Evolutionary conservation across 2,888 invertebrate species (phyloP).

Genomic region (Rhorus exstirpatorius): DNA sequence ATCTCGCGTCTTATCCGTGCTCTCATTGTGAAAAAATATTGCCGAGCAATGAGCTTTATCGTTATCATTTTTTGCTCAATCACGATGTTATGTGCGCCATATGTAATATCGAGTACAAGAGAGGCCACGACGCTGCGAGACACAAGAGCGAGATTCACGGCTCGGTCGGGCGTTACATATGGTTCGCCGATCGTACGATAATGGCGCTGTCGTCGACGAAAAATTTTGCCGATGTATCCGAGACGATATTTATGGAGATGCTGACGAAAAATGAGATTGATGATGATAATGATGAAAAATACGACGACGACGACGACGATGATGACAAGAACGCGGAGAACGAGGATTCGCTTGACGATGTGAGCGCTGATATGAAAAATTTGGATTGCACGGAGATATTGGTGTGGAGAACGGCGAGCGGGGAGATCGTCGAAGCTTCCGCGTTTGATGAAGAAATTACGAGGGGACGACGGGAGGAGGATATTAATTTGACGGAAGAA

Average conservation of each 20-base stretch:
- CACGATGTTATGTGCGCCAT: slow-evolving; percentile 77
- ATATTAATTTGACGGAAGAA: background rate
- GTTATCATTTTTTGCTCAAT: slow-evolving; percentile 73
- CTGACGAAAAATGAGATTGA: slow-evolving; percentile 11
- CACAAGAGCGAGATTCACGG: slow-evolving; percentile 76
- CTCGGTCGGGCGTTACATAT: slow-evolving; percentile 75
- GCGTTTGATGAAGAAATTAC: background rate
- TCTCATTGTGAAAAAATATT: slow-evolving; percentile 69
- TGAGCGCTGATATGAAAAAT: background rate
- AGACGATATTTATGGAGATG: slow-evolving; percentile 51
- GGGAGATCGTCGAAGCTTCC: too few species aligned
- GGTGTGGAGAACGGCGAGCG: background rate
- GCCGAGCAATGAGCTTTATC: slow-evolving; percentile 67
- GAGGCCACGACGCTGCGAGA: slow-evolving; percentile 70
- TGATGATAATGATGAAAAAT: too few species aligned
- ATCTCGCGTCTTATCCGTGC: slow-evolving; percentile 56
- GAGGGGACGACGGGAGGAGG: too few species aligned
- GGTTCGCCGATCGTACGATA: slow-evolving; percentile 74
- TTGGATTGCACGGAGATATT: slow-evolving; percentile 12
- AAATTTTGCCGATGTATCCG: slow-evolving; percentile 56
- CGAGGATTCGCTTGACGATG: background rate
- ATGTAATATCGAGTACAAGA: slow-evolving; percentile 74
- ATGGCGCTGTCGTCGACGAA: slow-evolving; percentile 50
- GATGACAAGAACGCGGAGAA: background rate
- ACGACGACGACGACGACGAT: too few species aligned